Percentiles rank a stretch among this genome's conserved stretches.
phyloP scores from a whole-genome alignment of 1,140 invertebrate genomes.

The Drosophila sproati region DNA sequence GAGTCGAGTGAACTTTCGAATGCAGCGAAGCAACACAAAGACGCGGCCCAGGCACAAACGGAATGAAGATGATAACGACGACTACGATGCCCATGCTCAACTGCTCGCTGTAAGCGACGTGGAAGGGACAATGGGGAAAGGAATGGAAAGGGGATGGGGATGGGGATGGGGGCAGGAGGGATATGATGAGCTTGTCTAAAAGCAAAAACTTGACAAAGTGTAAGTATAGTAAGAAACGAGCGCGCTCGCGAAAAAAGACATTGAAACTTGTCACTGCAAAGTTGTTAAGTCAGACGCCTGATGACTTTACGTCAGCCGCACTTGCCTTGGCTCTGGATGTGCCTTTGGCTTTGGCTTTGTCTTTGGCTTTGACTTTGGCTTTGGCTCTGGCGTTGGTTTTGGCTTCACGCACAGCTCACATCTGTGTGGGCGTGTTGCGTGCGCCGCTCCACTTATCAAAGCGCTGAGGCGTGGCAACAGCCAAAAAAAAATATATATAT shows the following conservation, averaged over 20 bases:
- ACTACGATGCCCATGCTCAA: constrained; percentile 25
- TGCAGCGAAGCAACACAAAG: constrained; percentile 18
- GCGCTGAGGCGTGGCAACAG: constrained; percentile 27
- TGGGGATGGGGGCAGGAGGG: constrained; percentile 24
- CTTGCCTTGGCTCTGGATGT: constrained; percentile 1
- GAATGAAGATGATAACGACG: constrained; percentile 28
- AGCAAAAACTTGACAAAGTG: constrained; percentile 79
- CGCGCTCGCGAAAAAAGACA: constrained; percentile 56
- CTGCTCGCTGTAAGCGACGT: neutral
- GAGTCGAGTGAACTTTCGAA: constrained; percentile 48
- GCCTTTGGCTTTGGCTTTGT: neutral
- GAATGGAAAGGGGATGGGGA: neutral
- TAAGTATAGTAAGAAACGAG: constrained; percentile 63
- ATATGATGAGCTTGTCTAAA: constrained; percentile 64
- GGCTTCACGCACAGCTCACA: constrained; percentile 14
- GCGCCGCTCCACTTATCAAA: neutral
- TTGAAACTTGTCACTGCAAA: constrained; percentile 77
- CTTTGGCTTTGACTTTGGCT: neutral
- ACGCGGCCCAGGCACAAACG: constrained; percentile 29
- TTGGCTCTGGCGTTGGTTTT: neutral
- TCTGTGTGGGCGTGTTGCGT: constrained; percentile 39
- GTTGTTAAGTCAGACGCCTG: constrained; percentile 78
- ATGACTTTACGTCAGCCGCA: constrained; percentile 69
- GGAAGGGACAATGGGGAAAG: constrained; percentile 4
- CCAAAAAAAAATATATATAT: constrained; percentile 17